Conservation (phyloP, 2,888 invertebrate species). For the Sarcophaga subvicina region DNA sequence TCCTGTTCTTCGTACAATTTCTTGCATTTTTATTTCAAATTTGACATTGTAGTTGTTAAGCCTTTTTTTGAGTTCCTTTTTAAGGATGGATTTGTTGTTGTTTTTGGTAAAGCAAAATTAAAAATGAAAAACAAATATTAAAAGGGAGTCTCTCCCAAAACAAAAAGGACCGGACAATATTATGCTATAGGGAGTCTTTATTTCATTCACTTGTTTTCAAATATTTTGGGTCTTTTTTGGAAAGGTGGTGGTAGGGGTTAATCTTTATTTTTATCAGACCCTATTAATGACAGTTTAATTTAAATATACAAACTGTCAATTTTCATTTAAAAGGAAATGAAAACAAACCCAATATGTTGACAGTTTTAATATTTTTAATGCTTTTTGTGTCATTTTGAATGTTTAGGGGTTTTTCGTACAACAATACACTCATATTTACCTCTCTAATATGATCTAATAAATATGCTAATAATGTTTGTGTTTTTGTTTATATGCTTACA, state of each 20-base stretch:
- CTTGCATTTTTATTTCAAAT: too few species aligned
- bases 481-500: slow-evolving; percentile 49
- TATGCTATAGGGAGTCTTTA: slow-evolving; percentile 28
- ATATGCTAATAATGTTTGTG: slow-evolving; percentile 41
- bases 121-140: too few species aligned
- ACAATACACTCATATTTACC: too few species aligned
- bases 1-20: background rate
- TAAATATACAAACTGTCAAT: slow-evolving; percentile 58
- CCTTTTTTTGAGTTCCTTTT: too few species aligned
- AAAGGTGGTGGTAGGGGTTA: background rate
- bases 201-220: slow-evolving; percentile 2
- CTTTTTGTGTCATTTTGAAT: background rate
- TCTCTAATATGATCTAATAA: slow-evolving; percentile 30
- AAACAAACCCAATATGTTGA: slow-evolving; percentile 1
- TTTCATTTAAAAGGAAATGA: slow-evolving; percentile 34
- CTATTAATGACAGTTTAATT: slow-evolving; percentile 58
- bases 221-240: background rate
- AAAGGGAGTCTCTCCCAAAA: too few species aligned
- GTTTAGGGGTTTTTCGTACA: too few species aligned
- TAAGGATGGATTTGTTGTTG: too few species aligned
- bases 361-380: background rate
- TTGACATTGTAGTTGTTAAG: too few species aligned
- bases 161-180: background rate
- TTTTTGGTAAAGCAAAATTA: too few species aligned
- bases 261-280: slow-evolving; percentile 19